These are phyloP conservation scores for Gavialis gangeticus DNA, from an alignment of 2,113 vertebrate species.

Conservation along the genomic window DNA sequence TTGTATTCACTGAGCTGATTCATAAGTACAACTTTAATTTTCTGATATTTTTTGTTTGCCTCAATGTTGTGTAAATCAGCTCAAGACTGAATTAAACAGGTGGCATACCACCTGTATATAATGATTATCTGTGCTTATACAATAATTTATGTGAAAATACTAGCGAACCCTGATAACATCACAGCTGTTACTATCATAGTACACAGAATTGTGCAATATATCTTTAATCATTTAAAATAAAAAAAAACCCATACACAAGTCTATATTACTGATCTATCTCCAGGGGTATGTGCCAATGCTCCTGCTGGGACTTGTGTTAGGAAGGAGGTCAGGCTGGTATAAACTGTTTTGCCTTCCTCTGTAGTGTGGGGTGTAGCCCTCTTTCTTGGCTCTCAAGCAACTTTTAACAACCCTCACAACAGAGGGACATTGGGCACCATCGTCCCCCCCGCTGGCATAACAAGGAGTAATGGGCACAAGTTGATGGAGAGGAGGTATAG, in stretches of 20 bases:
- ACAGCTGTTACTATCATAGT: conserved; percentile 71
- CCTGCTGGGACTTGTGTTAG: no score
- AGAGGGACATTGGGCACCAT: no score
- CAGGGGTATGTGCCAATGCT: neutral
- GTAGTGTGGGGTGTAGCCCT: no score
- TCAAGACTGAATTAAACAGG: conserved; percentile 78
- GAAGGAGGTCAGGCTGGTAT: no score
- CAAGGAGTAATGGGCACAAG: no score
- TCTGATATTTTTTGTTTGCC: conserved; percentile 31
- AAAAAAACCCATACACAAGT: neutral
- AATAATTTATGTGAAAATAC: conserved; percentile 78
- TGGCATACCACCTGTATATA: conserved; percentile 74
- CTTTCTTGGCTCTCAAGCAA: no score
- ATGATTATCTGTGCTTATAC: conserved; percentile 76
- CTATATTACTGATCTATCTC: conserved; percentile 37
- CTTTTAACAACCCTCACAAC: no score
- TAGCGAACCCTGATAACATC: conserved; percentile 68
- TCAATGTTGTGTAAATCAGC: conserved; percentile 75
- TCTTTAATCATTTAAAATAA: conserved; percentile 25
- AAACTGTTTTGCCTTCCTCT: no score
- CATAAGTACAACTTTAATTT: conserved; percentile 60
- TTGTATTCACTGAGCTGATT: conserved; percentile 28
- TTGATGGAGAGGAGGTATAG: no score
- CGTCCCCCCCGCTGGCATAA: no score
- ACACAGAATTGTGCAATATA: conserved; percentile 28